Conservation (phyloP, 2,113 vertebrate species). For the Microtus richardsoni region DNA sequence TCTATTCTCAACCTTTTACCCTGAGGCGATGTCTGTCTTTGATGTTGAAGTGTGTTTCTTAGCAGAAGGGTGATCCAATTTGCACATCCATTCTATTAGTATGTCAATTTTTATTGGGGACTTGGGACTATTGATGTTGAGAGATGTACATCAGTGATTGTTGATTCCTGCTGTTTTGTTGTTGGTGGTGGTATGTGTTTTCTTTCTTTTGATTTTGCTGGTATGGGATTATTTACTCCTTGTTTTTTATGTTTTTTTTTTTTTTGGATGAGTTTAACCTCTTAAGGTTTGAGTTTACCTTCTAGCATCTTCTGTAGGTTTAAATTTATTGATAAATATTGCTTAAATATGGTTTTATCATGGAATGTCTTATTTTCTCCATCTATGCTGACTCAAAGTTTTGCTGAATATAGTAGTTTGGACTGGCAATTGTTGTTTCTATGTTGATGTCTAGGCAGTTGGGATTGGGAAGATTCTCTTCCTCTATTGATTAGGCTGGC, state of each 20-base stretch:
- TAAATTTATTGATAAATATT: background rate
- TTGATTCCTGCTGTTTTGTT: background rate
- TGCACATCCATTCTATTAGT: background rate
- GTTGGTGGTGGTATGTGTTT: background rate
- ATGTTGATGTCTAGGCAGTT: background rate
- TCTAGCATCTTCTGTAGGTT: background rate
- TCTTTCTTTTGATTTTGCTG: background rate
- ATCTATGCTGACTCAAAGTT: too few species aligned
- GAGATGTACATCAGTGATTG: background rate
- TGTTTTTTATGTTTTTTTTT: background rate
- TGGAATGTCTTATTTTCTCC: too few species aligned
- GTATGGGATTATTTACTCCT: background rate
- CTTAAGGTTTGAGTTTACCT: background rate
- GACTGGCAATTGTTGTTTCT: background rate
- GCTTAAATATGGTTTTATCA: too few species aligned
- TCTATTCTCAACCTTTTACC: too few species aligned
- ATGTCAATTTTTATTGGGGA: background rate
- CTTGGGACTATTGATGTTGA: background rate
- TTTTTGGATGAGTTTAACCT: background rate
- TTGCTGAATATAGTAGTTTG: too few species aligned
- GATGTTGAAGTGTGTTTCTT: too few species aligned
- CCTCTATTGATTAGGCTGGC: background rate
- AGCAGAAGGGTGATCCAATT: background rate
- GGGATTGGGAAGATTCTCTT: background rate
- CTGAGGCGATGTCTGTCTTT: too few species aligned